Base-by-base conservation (phyloP, 2,888 invertebrate genomes). In the Phragmatobia fuliginosa region DNA sequence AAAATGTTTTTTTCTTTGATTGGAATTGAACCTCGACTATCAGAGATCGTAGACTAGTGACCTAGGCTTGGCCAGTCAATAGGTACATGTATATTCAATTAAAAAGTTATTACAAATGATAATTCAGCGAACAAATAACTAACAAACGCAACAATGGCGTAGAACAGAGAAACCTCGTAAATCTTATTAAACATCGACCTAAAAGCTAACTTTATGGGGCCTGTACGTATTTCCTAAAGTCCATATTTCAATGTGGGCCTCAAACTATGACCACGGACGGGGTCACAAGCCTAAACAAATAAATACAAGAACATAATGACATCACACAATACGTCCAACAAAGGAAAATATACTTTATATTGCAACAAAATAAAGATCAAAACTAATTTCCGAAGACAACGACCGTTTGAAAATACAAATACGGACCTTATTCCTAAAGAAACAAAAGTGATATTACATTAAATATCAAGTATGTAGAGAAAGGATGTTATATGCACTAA, bases 231-330 rank as follows among this genome's bases (percentile, higher is more conserved):
- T 85, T 85, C 83, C 80, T 79, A 73, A 79, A 72, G 74, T 81
- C 84, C 83, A 88, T 89, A 88, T 87, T 88, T 87, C 82, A 85
- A 80, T 74, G 78, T 79, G 80, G 77, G 81, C 85, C 85, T 85
- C 84, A 87, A 41, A 84, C 86, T 87, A 86, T 87, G 88, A 89
- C 88, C 89, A 86, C 77, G 76, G 85, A 85, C 77, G 82, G 85
- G 90, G 88, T 90, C 88, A 89, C 82, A 78, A 83, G 83, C 85
- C 83, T 77, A 77, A 73, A 82, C 73, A 79, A 81, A 86, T 80
- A 85, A 83, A 80, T 81, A 77, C 76, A 83, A 76, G 72, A 58
- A 75, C 75, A 76, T 72, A 70, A 75, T 66, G 75, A 67, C 72
- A 63, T 69, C 70, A 67, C 59, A 31, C 2, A 28, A 14, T 0